Percentiles rank a stretch among this genome's conserved stretches.
phyloP scores from a whole-genome alignment of 2,797 vertebrate species.

The Notamacropus eugenii region DNA sequence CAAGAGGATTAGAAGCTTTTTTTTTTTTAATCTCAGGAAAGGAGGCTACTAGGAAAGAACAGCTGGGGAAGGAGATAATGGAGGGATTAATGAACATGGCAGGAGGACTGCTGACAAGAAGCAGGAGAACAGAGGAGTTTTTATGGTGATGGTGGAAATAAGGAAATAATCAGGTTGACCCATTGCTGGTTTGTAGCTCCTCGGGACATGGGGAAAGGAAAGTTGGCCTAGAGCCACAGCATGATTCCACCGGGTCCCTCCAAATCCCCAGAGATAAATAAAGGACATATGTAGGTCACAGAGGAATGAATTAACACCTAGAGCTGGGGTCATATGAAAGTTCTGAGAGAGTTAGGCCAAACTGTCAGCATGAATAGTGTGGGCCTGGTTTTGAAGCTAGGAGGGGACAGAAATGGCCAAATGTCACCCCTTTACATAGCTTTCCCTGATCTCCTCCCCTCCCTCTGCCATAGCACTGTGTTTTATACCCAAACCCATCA shows the following conservation, averaged over 20 bases:
- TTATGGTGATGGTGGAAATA: not conserved
- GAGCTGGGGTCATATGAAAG: not conserved
- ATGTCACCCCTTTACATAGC: not conserved
- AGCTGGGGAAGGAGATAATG: slow-evolving; percentile 17
- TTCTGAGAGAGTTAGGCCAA: not conserved
- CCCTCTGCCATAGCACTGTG: not conserved
- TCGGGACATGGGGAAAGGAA: not conserved
- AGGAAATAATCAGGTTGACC: not conserved
- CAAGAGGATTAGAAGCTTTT: not conserved
- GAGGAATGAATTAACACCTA: not conserved
- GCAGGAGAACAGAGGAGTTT: not conserved
- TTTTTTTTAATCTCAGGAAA: not conserved
- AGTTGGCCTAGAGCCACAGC: not conserved
- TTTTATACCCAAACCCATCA: not conserved
- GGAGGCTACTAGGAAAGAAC: slow-evolving; percentile 25
- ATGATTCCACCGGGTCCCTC: not conserved
- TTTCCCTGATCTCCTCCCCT: not conserved
- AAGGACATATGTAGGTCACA: not conserved
- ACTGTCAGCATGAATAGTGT: not conserved
- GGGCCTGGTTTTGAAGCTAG: not conserved
- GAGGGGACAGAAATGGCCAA: not conserved
- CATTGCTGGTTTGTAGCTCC: not conserved
- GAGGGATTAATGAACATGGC: slow-evolving; percentile 12
- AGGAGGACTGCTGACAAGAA: not conserved
- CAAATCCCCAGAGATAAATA: not conserved